A percentile compares a stretch with the other conserved stretches of the same genome.
Conservation (phyloP, 2,113 vertebrate genomes). For the Chaetodon trifascialis region DNA sequence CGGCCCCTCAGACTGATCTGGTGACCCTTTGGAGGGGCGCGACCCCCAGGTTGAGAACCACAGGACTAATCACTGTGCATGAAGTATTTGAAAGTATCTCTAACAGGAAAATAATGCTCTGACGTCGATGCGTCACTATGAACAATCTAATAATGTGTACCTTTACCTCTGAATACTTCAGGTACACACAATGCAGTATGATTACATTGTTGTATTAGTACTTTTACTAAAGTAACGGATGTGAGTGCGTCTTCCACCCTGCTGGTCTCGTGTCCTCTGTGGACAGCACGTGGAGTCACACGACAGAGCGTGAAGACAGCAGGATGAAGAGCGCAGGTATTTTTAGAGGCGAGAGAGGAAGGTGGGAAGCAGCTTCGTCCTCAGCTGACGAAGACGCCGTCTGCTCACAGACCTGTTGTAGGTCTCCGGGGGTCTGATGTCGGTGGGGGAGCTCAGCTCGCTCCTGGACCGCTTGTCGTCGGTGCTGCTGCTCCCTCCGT, state of each 20-base stretch:
- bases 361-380: not conserved
- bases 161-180: too few relatives aligned
- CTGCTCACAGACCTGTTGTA: constrained; percentile 87
- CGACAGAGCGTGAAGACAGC: constrained; percentile 26
- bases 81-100: too few relatives aligned
- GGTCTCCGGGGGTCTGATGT: constrained; percentile 88
- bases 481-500: constrained; percentile 87
- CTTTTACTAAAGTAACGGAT: not conserved
- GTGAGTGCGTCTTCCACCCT: not conserved
- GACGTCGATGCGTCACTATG: too few relatives aligned
- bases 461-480: constrained; percentile 94
- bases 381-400: too few relatives aligned
- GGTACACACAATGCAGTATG: too few relatives aligned
- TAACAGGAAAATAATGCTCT: too few relatives aligned
- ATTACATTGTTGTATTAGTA: not conserved
- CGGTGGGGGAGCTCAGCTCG: constrained; percentile 95
- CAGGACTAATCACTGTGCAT: too few relatives aligned
- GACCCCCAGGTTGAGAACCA: too few relatives aligned
- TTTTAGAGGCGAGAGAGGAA: constrained; percentile 60
- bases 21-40: too few relatives aligned
- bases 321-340: constrained; percentile 15
- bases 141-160: too few relatives aligned
- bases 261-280: not conserved
- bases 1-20: too few relatives aligned
- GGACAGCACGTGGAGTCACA: constrained; percentile 30